Evolutionary conservation across 1,140 invertebrate genomes (phyloP).

Genomic region (Liolophura sinensis): DNA sequence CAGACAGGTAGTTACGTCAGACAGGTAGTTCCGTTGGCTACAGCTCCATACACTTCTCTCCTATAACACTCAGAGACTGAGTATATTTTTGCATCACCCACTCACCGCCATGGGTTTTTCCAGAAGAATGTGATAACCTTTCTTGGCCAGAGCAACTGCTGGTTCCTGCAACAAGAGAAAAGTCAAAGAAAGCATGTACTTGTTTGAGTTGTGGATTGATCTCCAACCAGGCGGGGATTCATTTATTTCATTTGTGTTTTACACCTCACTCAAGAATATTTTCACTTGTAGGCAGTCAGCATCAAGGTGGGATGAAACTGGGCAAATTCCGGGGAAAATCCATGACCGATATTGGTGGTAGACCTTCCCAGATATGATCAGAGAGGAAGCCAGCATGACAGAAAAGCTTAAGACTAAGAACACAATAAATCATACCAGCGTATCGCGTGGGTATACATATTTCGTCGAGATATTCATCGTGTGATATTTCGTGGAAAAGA

Average conservation of each 20-base stretch:
- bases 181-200: background rate
- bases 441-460: no score
- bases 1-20: no score
- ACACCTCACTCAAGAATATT: background rate
- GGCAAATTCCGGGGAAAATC: no score
- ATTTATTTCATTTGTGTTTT: background rate
- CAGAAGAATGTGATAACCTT: conserved; percentile 61
- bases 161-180: conserved; percentile 47
- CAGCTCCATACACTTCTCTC: no score
- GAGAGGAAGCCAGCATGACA: no score
- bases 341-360: background rate
- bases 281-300: background rate
- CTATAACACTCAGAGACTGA: no score
- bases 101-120: conserved; percentile 63
- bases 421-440: no score
- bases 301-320: background rate
- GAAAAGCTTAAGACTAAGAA: no score
- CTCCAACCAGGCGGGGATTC: background rate
- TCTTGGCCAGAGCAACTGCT: conserved; percentile 58
- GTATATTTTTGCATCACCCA: conserved; percentile 3
- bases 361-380: no score
- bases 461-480: no score
- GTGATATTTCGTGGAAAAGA: no score
- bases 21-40: no score
- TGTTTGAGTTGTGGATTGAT: background rate